Base-by-base conservation (phyloP, 2,797 vertebrate species). In the Dendrocincla fuliginosa region DNA sequence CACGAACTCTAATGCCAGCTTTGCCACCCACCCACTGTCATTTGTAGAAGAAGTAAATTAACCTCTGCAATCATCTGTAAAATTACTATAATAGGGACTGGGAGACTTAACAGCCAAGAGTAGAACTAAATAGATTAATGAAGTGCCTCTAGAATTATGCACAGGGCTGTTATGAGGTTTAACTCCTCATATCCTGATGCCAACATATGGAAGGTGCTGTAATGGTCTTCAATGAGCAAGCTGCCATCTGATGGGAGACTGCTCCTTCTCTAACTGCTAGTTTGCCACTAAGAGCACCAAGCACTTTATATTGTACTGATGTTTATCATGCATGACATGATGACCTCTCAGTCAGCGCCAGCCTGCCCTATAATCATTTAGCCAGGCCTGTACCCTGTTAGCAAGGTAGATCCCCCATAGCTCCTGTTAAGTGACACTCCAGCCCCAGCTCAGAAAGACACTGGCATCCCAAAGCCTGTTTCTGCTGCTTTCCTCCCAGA, bases 51-150 rank as follows among this genome's bases (percentile, higher is more conserved):
- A 92, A 89, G 77, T 79, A 80, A 95, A 93, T 96, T 96, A 95
- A 96, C 94, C 87, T 95, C 90, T 93, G 87, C 94, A 94, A 46
- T 95, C 85, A 83, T 84, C 93, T 96, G 90, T 84, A 94, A 95
- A 97, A 95, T 96, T 93, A 81, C 63, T 89, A 1, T 95, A 83
- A 89, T 82, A 89, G 77, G 70, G 59, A 63, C 52, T 88, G 49
- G 84, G 60, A 84, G 41, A 67, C 67, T 89, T 76, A 82, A 82
- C 37, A 93, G 67, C 77, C 77, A 87, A 76, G 91, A 95, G 77
- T 9, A 76, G 80, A 86, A 70, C 63, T 88, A 95, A 96, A 91
- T 15, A 91, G 49, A 96, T 84, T 93, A 95, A 93, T 83, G 60
- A 93, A 83, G 46, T 83, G 56, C 41, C 65, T 90, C 81, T 80